Evolutionary conservation across 2,113 vertebrate species (phyloP).

Genomic region (Turdus rufiventris): DNA sequence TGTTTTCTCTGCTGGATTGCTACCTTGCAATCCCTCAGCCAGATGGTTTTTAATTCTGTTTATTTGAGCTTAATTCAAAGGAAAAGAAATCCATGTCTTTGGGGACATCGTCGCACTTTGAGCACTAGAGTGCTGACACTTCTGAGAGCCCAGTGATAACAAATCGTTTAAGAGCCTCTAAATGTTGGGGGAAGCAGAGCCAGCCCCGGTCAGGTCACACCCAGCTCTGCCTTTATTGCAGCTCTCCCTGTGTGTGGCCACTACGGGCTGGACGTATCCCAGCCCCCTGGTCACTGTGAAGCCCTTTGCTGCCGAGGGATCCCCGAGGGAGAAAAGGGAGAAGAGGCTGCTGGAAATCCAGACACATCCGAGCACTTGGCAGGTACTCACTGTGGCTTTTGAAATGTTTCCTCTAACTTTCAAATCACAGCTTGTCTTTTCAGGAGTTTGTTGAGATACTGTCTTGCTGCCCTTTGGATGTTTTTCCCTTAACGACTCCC

Average conservation of each 20-base stretch:
- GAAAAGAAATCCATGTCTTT: not conserved
- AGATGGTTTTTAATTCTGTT: not conserved
- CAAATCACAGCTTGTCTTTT: not conserved
- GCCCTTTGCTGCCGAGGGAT: not conserved
- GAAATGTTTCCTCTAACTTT: not conserved
- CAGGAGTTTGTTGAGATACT: not conserved
- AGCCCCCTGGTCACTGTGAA: not conserved
- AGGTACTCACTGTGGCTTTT: not conserved
- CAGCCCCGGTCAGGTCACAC: not conserved
- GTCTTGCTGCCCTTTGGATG: not conserved
- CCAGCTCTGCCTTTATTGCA: not conserved
- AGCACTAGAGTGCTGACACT: not conserved
- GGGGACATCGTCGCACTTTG: not conserved
- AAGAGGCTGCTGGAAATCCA: not conserved
- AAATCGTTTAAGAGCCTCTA: not conserved
- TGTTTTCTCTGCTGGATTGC: not conserved
- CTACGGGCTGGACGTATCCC: rapidly evolving
- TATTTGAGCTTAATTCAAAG: not conserved
- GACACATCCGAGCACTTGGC: not conserved
- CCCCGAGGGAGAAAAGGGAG: not conserved
- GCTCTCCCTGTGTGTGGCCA: not conserved
- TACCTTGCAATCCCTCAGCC: not conserved
- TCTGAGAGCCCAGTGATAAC: not conserved
- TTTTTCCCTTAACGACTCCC: not conserved
- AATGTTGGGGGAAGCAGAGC: not conserved